These are phyloP conservation scores for Phallusia fumigata DNA, from an alignment of 23 tunicate genomes.

Conservation along the genomic window DNA sequence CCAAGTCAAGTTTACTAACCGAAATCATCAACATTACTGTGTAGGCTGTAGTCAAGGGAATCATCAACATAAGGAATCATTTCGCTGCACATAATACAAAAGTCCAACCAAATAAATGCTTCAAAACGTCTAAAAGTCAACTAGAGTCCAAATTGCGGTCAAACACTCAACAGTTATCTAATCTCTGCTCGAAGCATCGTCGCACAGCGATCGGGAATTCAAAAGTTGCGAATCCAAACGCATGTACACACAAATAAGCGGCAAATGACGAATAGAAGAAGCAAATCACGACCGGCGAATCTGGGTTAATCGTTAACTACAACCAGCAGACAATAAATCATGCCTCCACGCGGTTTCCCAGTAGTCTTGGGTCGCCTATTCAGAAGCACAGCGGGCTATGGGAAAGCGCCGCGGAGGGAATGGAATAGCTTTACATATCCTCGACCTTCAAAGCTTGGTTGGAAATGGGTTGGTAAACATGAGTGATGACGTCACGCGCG, in stretches of 20 bases:
- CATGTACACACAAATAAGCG: constrained; percentile 13
- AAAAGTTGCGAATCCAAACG: constrained; percentile 12
- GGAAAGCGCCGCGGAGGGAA: no score
- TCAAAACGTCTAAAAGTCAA: not conserved
- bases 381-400: not conserved
- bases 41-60: not conserved
- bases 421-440: no score
- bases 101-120: not conserved
- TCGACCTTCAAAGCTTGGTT: no score
- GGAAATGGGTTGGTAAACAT: no score
- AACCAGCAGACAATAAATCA: not conserved
- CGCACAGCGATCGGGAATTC: not conserved
- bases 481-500: no score
- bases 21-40: not conserved
- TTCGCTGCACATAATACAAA: constrained; percentile 1
- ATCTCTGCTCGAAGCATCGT: not conserved
- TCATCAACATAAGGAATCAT: no score
- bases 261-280: not conserved
- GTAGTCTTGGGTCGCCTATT: not conserved
- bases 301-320: not conserved
- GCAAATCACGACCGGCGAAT: not conserved
- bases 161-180: not conserved
- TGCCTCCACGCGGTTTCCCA: not conserved
- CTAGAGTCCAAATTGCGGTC: no score
- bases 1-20: not conserved